Conservation (phyloP, 1,140 invertebrate genomes). For the Stratiolaelaps scimitus region DNA sequence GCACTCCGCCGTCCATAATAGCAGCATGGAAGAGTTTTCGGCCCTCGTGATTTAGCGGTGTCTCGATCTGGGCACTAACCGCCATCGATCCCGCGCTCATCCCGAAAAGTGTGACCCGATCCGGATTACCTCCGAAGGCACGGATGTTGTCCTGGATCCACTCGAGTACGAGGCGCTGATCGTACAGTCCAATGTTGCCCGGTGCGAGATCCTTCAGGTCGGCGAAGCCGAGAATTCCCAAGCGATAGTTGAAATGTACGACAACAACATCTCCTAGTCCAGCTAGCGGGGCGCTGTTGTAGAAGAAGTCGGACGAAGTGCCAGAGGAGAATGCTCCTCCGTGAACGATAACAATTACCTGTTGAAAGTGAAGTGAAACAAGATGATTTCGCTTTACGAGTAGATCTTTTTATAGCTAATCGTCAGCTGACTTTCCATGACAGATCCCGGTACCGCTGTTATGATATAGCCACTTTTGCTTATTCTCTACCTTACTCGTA, state of each 20-base stretch:
- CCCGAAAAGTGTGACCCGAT: slow-evolving; percentile 83
- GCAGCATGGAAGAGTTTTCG: slow-evolving; percentile 41
- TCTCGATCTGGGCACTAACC: slow-evolving; percentile 46
- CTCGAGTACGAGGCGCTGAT: slow-evolving; percentile 44
- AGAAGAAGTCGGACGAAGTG: slow-evolving; percentile 44
- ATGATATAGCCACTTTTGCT: no score
- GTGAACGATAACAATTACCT: slow-evolving; percentile 27
- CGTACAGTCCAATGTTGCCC: slow-evolving; percentile 47
- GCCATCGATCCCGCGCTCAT: slow-evolving; percentile 52
- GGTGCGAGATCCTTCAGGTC: slow-evolving; percentile 43
- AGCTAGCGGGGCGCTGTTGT: slow-evolving; percentile 44
- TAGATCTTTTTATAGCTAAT: no score
- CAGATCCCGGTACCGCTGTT: no score
- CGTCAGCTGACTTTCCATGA: no score
- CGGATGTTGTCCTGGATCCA: slow-evolving; percentile 70
- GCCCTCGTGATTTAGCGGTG: slow-evolving; percentile 41
- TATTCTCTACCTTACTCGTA: no score
- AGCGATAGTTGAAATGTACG: slow-evolving; percentile 47
- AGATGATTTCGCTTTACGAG: no score
- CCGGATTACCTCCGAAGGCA: slow-evolving; percentile 78
- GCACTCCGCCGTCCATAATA: slow-evolving; percentile 24
- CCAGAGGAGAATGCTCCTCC: slow-evolving; percentile 37
- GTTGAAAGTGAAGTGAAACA: no score
- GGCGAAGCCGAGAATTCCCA: slow-evolving; percentile 45
- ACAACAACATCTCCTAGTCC: slow-evolving; percentile 45